phyloP scores from a whole-genome alignment of 2,888 invertebrate genomes.

The Diaphora mendica region DNA sequence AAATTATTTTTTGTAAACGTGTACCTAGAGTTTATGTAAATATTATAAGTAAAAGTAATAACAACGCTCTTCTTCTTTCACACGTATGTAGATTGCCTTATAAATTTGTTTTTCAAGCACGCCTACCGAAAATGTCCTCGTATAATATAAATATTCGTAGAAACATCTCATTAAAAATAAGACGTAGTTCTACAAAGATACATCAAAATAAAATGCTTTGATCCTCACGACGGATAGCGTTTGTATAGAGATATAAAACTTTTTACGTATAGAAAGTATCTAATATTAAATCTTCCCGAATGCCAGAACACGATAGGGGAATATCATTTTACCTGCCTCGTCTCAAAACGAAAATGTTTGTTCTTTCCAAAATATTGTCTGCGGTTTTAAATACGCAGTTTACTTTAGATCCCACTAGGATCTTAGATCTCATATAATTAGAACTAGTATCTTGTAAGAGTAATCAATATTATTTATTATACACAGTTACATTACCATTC shows the following conservation, averaged over 20 bases:
- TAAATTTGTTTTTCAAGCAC: neutral
- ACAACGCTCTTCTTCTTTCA: neutral
- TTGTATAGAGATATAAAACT: neutral
- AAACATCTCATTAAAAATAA: neutral
- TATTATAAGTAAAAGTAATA: neutral
- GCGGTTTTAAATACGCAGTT: neutral
- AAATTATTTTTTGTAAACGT: neutral
- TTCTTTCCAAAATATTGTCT: slow-evolving; percentile 19
- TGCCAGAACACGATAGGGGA: slow-evolving; percentile 6
- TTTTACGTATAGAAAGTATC: slow-evolving; percentile 25
- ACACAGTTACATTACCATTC: neutral
- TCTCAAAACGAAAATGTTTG: slow-evolving; percentile 14
- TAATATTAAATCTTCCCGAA: slow-evolving; percentile 33
- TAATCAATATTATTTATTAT: no score
- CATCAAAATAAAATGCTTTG: neutral
- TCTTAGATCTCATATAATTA: neutral
- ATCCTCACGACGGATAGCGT: neutral
- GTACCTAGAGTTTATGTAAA: neutral
- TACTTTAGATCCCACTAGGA: neutral
- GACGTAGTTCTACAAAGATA: neutral
- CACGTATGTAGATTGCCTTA: neutral
- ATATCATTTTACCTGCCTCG: slow-evolving; percentile 27
- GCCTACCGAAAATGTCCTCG: neutral
- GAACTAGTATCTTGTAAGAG: no score
- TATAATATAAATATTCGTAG: neutral